These are phyloP conservation scores for Neodon shergylaensis DNA, from an alignment of 2,113 vertebrate genomes.

Conservation along the genomic window DNA sequence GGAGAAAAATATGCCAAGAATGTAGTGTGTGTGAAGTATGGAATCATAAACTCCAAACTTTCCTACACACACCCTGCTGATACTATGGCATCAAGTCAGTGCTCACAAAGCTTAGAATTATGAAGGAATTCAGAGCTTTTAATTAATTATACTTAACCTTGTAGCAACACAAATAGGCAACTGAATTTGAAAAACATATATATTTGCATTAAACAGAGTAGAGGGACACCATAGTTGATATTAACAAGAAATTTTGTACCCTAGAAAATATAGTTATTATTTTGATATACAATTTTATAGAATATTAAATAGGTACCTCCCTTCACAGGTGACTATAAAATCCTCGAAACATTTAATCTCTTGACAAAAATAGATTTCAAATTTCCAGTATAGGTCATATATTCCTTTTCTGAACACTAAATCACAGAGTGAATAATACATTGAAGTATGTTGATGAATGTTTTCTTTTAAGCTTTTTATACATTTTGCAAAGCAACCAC, in stretches of 20 bases:
- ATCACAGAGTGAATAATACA: neutral
- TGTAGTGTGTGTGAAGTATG: too few species aligned
- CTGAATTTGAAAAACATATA: neutral
- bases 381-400: neutral
- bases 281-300: neutral
- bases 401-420: neutral
- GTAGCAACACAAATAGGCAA: neutral
- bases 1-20: neutral
- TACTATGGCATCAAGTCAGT: neutral
- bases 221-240: neutral
- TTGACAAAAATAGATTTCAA: slow-evolving; percentile 40
- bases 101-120: neutral
- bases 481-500: too few species aligned
- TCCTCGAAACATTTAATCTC: neutral
- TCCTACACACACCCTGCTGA: too few species aligned
- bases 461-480: neutral
- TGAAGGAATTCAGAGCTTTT: neutral
- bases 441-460: neutral
- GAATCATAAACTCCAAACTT: neutral
- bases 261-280: neutral
- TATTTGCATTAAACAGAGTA: neutral
- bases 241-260: neutral
- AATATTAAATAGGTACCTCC: neutral
- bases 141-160: neutral
- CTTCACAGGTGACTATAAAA: neutral